A percentile compares a stretch with the other conserved stretches of the same genome.
phyloP scores from a whole-genome alignment of 2,888 invertebrate species.

The Gymnocheta viridis region DNA sequence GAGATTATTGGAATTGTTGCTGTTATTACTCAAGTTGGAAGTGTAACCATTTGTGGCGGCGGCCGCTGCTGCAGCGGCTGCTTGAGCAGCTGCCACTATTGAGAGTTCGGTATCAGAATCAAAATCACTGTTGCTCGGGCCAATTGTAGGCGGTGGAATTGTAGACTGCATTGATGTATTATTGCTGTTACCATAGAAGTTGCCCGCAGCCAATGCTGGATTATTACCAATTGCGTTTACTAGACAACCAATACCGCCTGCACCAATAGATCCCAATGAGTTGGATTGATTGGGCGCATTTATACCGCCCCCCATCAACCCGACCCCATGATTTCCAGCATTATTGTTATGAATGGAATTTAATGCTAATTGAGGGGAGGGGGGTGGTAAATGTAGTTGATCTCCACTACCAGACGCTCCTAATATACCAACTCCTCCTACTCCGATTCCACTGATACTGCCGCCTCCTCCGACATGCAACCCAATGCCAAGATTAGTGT shows the following conservation, averaged over 20 bases:
- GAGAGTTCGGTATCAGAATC: slow-evolving; percentile 80
- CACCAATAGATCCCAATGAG: slow-evolving; percentile 46
- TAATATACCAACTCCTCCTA: slow-evolving; percentile 7
- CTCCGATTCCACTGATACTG: slow-evolving; percentile 25
- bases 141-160: slow-evolving; percentile 65
- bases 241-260: slow-evolving; percentile 49
- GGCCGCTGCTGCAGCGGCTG: slow-evolving; percentile 72
- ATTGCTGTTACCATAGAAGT: slow-evolving; percentile 50
- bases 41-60: slow-evolving; percentile 75
- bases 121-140: slow-evolving; percentile 77
- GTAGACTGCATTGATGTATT: slow-evolving; percentile 38
- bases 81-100: slow-evolving; percentile 77
- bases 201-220: slow-evolving; percentile 18
- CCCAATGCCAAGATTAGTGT: slow-evolving; percentile 45
- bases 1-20: slow-evolving; percentile 64
- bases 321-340: slow-evolving; percentile 41
- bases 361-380: slow-evolving; percentile 72
- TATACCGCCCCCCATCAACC: slow-evolving; percentile 39
- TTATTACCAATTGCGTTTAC: slow-evolving; percentile 43
- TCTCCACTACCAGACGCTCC: slow-evolving; percentile 50
- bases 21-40: slow-evolving; percentile 65
- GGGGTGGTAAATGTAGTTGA: slow-evolving; percentile 75
- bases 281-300: slow-evolving; percentile 65
- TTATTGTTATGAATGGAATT: slow-evolving; percentile 66
- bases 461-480: slow-evolving; percentile 27